Evolutionary conservation across 2,113 vertebrate species (phyloP), one percentile per base, ranked within the genome.

Genomic region (Carassius gibelio): DNA sequence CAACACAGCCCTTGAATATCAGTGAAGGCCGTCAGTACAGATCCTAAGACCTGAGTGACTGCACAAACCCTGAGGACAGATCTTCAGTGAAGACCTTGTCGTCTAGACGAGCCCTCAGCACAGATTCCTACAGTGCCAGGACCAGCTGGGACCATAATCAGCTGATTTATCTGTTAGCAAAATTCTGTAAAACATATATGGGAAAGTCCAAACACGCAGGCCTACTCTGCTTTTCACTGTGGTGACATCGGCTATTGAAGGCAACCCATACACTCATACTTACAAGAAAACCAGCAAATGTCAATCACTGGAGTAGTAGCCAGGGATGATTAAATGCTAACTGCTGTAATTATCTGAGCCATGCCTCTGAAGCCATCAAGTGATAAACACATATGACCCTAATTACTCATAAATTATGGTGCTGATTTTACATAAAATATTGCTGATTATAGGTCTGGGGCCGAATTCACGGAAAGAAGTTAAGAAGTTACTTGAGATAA

Each of bases 301-400:
- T 88, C 90, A 90, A 86, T 90, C 90, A 90, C 52, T 90, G 91
- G 88, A 91, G 89, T 89, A 86, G 85, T 87, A 87, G 88, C 87
- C 88, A 88, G 86, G 57, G 82, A 86, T 81, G 86, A 91, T 90
- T 89, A 91, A 83, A 88, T 77, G 81, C 83, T 9, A 66, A 34
- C 84, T 69, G 84, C 88, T 75, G 88, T 71, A 88, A 88, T 91
- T 88, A 89, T 83, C 87, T 84, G 82, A 89, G 66, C 75, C 88
- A 57, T 68, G 76, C 57, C 81, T 76, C n/a, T 69, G 48, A 52
- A 83, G 80, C 75, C 55, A 17, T 88, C 68, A 80, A 84, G 26
- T 34, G 34, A 59, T 79, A 80, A 86, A 74, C 84, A 85, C 48
- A 80, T 86, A 78, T 83, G 34, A 80, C 59, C 62, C 68, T 48